Conservation (phyloP, 2,888 invertebrate species). For the Leptopilina drosophilae region DNA sequence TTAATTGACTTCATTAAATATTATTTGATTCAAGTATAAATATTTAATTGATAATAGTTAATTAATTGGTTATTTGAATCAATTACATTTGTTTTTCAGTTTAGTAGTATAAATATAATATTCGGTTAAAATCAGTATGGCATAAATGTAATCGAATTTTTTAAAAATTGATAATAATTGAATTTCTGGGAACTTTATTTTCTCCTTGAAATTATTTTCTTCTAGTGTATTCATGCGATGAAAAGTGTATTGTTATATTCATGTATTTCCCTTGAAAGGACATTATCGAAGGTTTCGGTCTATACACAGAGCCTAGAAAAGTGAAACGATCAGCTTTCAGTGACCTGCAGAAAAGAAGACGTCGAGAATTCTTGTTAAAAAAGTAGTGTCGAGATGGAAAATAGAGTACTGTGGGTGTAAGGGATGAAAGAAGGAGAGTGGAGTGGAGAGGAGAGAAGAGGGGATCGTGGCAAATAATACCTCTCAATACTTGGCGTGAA, state of each 20-base stretch:
- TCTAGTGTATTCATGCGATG: too few relatives aligned
- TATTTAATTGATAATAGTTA: too few relatives aligned
- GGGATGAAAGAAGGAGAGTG: background rate
- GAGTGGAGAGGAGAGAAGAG: background rate
- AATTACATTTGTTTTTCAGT: too few relatives aligned
- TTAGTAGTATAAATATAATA: too few relatives aligned
- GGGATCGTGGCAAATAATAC: background rate
- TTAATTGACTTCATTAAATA: too few relatives aligned
- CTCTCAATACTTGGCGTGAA: conserved; percentile 4
- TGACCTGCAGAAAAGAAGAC: conserved; percentile 30
- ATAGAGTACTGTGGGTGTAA: background rate
- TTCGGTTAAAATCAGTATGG: too few relatives aligned
- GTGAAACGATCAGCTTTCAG: conserved; percentile 15
- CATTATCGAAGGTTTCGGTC: conserved; percentile 5
- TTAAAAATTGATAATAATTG: too few relatives aligned
- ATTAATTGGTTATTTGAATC: too few relatives aligned
- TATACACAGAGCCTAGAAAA: background rate
- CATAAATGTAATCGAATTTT: too few relatives aligned
- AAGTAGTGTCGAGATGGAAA: conserved; percentile 21
- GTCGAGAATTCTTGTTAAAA: conserved; percentile 7
- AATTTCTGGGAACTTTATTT: too few relatives aligned
- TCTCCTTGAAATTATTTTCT: too few relatives aligned
- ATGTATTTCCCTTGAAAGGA: background rate
- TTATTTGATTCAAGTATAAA: too few relatives aligned
- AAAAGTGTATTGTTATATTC: background rate